Evolutionary conservation across 2,113 vertebrate genomes (phyloP).

Genomic region (Condylura cristata): DNA sequence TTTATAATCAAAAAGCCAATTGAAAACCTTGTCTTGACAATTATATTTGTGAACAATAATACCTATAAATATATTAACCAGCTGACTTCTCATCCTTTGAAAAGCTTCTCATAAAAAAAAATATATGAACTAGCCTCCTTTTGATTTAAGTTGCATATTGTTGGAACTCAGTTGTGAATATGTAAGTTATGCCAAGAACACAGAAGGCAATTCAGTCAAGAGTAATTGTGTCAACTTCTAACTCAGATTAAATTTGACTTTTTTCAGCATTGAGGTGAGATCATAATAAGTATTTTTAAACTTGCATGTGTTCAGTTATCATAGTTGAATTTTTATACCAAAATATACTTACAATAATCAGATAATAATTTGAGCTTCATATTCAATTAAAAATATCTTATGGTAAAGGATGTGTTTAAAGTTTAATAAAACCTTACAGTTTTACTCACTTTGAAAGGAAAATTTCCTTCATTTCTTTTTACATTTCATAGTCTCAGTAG

Average conservation of each 20-base stretch:
- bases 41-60: background rate
- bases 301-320: slow-evolving; percentile 33
- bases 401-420: background rate
- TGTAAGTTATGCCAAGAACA: background rate
- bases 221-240: background rate
- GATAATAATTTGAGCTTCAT: background rate
- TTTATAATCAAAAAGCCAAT: background rate
- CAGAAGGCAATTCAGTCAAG: background rate
- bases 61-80: background rate
- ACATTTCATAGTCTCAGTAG: background rate
- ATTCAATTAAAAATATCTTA: background rate
- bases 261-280: background rate
- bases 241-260: slow-evolving; percentile 24
- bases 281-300: background rate
- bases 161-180: background rate
- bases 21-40: background rate
- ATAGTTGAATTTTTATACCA: background rate
- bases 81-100: background rate
- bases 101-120: background rate
- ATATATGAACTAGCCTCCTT: background rate
- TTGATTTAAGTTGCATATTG: slow-evolving; percentile 20
- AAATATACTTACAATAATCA: slow-evolving; percentile 5
- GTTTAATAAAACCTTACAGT: slow-evolving; percentile 24
- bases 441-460: background rate
- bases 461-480: background rate